Percentiles rank a stretch among this genome's conserved stretches.
phyloP scores from a whole-genome alignment of 2,113 vertebrate genomes.

The Noctilio leporinus region DNA sequence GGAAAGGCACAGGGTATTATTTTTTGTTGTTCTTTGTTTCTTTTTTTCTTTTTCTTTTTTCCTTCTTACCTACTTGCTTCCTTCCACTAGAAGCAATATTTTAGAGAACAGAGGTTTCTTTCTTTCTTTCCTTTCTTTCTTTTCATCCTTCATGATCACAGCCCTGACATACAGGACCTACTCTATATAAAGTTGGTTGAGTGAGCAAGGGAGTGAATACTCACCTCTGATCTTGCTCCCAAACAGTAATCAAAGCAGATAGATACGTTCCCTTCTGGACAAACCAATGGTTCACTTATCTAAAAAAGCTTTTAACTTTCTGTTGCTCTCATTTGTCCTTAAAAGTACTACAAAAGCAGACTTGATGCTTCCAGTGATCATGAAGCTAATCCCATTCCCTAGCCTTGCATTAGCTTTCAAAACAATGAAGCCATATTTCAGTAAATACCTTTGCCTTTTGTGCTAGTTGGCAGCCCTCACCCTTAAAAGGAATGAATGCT shows the following conservation, averaged over 20 bases:
- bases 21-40: no score
- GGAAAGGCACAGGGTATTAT: rapidly evolving
- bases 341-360: not conserved
- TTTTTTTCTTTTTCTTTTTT: not conserved
- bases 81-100: not conserved
- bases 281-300: not conserved
- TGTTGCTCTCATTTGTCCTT: not conserved
- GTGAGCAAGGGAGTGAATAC: not conserved
- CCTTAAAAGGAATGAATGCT: conserved; percentile 43
- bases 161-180: not conserved
- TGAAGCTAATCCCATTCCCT: not conserved
- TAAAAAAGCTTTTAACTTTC: not conserved
- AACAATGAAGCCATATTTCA: not conserved
- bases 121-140: not conserved
- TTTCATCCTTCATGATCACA: not conserved
- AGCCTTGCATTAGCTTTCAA: not conserved
- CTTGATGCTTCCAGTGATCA: not conserved
- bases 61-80: not conserved
- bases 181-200: not conserved
- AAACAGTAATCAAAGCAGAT: not conserved
- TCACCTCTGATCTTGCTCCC: not conserved
- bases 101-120: not conserved
- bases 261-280: not conserved
- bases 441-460: conserved; percentile 3
- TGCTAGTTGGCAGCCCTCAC: not conserved